phyloP scores from a whole-genome alignment of 1,140 invertebrate genomes.

The Myzus persicae region DNA sequence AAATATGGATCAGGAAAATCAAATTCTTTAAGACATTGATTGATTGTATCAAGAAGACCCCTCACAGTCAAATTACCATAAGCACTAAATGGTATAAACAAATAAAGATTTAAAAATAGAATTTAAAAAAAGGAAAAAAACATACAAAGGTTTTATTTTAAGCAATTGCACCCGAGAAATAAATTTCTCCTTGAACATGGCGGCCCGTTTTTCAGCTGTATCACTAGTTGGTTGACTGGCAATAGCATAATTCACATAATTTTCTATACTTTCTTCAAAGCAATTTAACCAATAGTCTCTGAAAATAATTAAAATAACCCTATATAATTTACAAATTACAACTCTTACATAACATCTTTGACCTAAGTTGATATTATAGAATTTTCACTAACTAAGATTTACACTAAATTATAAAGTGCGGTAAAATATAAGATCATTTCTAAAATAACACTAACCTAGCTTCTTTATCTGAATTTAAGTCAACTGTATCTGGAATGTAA shows the following conservation, averaged over 20 bases:
- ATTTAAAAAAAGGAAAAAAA: neutral
- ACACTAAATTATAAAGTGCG: neutral
- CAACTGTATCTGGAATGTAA: constrained; percentile 89
- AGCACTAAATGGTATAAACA: constrained; percentile 70
- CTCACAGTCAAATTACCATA: constrained; percentile 88
- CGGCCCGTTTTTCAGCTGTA: constrained; percentile 79
- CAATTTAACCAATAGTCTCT: constrained; percentile 92
- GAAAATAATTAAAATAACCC: constrained; percentile 59
- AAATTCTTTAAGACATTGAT: constrained; percentile 87
- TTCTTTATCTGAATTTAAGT: constrained; percentile 83
- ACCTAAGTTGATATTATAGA: neutral
- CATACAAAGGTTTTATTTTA: constrained; percentile 79
- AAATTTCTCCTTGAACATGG: constrained; percentile 85
- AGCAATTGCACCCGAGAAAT: constrained; percentile 80
- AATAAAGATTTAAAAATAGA: neutral
- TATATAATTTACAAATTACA: constrained; percentile 2
- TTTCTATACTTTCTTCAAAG: constrained; percentile 82
- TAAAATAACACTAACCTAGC: constrained; percentile 68
- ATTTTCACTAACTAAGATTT: neutral
- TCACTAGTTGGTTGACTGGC: constrained; percentile 77
- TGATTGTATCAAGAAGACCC: constrained; percentile 88
- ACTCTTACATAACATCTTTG: neutral
- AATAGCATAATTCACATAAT: constrained; percentile 79
- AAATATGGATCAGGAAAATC: constrained; percentile 94
- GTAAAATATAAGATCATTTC: neutral